Conservation (phyloP, 2,888 invertebrate species). For the Conchocele bisecta region DNA sequence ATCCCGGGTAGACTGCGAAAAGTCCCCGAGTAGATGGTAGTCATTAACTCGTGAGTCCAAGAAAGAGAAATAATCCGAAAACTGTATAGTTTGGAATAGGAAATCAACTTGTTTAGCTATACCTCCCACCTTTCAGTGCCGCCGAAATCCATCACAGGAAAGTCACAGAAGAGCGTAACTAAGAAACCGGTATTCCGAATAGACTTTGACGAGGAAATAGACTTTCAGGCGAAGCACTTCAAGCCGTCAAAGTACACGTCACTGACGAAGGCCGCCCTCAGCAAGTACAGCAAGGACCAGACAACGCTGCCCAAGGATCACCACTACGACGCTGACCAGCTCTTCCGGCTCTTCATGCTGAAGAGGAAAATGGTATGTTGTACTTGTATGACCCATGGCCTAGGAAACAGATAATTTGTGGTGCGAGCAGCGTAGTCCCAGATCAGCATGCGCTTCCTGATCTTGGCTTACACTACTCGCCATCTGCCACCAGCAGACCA, state of each 20-base stretch:
- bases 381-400: neutral
- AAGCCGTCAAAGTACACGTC: conserved; percentile 74
- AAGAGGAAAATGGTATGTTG: conserved; percentile 73
- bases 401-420: too few species aligned
- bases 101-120: too few species aligned
- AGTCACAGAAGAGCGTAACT: conserved; percentile 53
- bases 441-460: too few species aligned
- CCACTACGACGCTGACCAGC: conserved; percentile 77
- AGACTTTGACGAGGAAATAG: conserved; percentile 77
- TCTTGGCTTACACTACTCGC: too few species aligned
- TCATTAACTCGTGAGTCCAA: too few species aligned
- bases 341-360: conserved; percentile 74
- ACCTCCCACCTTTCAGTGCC: conserved; percentile 39
- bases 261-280: conserved; percentile 76
- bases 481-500: too few species aligned
- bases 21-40: too few species aligned
- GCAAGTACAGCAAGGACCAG: conserved; percentile 75
- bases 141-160: conserved; percentile 38
- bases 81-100: too few species aligned
- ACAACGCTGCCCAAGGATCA: conserved; percentile 79
- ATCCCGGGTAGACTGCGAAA: too few species aligned
- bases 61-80: too few species aligned
- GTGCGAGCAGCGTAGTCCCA: too few species aligned
- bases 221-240: conserved; percentile 69
- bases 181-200: conserved; percentile 75